Evolutionary conservation across 2,888 invertebrate genomes (phyloP).

Genomic region (Plusia festucae): DNA sequence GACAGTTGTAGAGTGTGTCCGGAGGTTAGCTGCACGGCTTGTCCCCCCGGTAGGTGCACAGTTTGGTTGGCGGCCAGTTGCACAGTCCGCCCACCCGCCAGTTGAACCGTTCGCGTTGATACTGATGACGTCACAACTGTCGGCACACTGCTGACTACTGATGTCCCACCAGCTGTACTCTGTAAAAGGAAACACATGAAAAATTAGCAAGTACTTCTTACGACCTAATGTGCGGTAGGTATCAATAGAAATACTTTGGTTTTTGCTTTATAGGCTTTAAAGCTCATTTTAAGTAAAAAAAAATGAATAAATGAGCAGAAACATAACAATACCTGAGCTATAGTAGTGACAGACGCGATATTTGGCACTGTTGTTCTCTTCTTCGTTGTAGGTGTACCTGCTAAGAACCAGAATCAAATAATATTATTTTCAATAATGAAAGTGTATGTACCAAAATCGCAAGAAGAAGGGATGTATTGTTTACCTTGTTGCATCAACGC

Average conservation of each 20-base stretch:
- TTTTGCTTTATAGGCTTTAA: no score
- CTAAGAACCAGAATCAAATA: conserved; percentile 22
- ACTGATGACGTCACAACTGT: conserved; percentile 68
- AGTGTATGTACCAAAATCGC: no score
- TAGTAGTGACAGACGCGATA: conserved; percentile 70
- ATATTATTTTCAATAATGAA: no score
- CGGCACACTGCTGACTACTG: conserved; percentile 73
- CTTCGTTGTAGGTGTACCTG: conserved; percentile 70
- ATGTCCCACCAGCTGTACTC: conserved; percentile 69
- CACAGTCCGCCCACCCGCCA: conserved; percentile 80
- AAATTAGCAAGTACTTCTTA: not conserved
- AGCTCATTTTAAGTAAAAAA: not conserved
- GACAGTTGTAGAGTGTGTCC: conserved; percentile 78
- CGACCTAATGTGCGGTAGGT: no score
- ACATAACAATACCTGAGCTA: conserved; percentile 72
- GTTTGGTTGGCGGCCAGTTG: conserved; percentile 77
- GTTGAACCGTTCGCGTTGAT: conserved; percentile 76
- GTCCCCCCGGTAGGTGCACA: conserved; percentile 74
- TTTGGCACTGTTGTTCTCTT: conserved; percentile 70
- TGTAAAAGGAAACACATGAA: conserved; percentile 55
- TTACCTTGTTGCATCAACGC: conserved; percentile 83
- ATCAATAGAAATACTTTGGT: not conserved
- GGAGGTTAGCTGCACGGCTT: conserved; percentile 72
- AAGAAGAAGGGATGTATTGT: not conserved
- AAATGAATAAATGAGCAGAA: not conserved